Evolutionary conservation across 2,888 invertebrate genomes (phyloP), one percentile per base, ranked within the genome.

Genomic region (Caenorhabditis becei): DNA sequence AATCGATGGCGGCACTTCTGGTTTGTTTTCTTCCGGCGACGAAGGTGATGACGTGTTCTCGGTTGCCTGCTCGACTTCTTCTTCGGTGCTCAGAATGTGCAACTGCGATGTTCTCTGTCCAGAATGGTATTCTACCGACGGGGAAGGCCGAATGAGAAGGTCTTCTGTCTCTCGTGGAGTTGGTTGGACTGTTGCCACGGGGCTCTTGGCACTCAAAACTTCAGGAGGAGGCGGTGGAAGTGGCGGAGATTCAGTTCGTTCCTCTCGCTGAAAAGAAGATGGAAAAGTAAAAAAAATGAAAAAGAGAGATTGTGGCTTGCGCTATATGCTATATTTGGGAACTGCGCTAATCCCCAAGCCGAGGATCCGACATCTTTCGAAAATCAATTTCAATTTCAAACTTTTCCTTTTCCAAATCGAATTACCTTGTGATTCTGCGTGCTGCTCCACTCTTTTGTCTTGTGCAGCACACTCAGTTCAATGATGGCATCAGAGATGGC

Each of bases 371-470:
- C n/a, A 32, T 35, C 18, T 20, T 71, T 71, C 71, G 58, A 41
- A 66, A 66, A 74, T 59, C 74, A 66, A 66, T 16, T 26, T 8
- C 24, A 32, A 7, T 72, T 72, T n/a, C 1, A 47, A n/a, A 47
- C 28, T 32, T 10, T 10, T 32, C 32, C 32, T 32, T 32, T 32
- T 7, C 32, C 51, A 65, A 67, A 62, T 67, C 47, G 66, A 66
- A 14, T 77, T 63, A 77, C 77, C 77, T 70, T 70, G 58, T 77
- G 69, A 63, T 77, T 77, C 51, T 41, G 53, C 24, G 69, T 56
- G 67, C 65, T 77, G 71, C 67, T 83, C 85, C 85, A 85, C 49
- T 85, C 85, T 23, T 77, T 78, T 28, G 72, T 84, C 66, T 77
- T 70, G 44, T 78, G 78, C 63, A 71, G 51, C 49, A 83, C 82